Evolutionary conservation across 1,140 invertebrate species (phyloP).

Genomic region (Pinna nobilis): DNA sequence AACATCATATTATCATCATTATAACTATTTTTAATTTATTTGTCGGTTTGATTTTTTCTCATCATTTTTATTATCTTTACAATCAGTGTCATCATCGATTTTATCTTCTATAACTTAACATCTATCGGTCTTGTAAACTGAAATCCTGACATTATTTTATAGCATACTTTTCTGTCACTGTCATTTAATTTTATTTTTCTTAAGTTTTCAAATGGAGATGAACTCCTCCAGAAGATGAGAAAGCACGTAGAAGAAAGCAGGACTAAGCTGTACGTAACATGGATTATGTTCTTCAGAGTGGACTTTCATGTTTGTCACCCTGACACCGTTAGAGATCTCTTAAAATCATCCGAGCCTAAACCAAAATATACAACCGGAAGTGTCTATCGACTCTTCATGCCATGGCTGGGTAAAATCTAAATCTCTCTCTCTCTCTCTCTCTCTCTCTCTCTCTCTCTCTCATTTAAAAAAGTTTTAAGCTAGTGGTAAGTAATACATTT

Average conservation of each 20-base stretch:
- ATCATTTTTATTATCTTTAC: neutral
- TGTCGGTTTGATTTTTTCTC: neutral
- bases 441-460: too few relatives aligned
- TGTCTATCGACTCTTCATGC: neutral
- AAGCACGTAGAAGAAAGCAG: neutral
- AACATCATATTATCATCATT: neutral
- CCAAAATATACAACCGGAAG: neutral
- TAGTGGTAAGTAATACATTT: too few relatives aligned
- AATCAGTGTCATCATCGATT: neutral
- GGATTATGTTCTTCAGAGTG: neutral
- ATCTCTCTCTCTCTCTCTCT: too few relatives aligned
- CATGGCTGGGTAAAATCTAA: neutral
- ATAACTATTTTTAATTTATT: neutral
- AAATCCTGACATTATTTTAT: neutral
- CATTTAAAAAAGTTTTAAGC: too few relatives aligned
- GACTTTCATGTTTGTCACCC: slow-evolving; percentile 9
- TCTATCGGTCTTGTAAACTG: neutral
- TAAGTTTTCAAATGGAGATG: neutral
- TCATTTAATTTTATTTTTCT: neutral
- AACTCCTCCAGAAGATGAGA: neutral
- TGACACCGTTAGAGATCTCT: slow-evolving; percentile 15
- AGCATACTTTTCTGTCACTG: neutral
- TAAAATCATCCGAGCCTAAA: slow-evolving; percentile 20
- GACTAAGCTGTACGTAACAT: neutral
- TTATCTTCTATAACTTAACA: neutral